These are phyloP conservation scores for Caenorhabditis macrosperma DNA, from an alignment of 2,888 invertebrate genomes.

Conservation along the genomic window DNA sequence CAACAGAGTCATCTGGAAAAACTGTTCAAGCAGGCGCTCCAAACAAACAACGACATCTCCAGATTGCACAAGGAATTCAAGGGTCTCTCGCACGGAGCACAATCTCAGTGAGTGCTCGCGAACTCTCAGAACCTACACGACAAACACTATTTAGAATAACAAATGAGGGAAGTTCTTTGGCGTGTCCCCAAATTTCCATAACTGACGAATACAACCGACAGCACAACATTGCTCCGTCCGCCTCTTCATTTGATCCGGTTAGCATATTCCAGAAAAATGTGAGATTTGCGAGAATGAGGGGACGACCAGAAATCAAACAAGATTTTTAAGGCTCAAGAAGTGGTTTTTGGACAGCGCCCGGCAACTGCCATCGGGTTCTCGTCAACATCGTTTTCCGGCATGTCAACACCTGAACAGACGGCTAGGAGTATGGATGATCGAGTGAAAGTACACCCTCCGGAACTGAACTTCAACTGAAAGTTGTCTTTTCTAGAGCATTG, in stretches of 20 bases:
- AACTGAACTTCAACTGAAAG: not conserved
- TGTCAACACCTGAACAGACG: constrained; percentile 66
- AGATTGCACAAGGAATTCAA: constrained; percentile 77
- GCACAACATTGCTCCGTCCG: constrained; percentile 62
- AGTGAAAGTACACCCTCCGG: constrained; percentile 36
- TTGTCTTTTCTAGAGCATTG: constrained; percentile 57
- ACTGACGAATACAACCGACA: constrained; percentile 78
- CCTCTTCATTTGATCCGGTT: constrained; percentile 72
- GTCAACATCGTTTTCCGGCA: constrained; percentile 62
- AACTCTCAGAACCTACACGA: not conserved
- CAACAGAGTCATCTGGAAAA: constrained; percentile 76
- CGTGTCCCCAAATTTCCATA: constrained; percentile 75
- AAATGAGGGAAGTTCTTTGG: constrained; percentile 56
- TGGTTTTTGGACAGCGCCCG: constrained; percentile 73
- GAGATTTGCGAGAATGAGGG: not conserved
- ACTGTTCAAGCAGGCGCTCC: constrained; percentile 72
- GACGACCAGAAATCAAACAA: not conserved
- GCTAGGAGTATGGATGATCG: constrained; percentile 54
- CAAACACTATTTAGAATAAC: constrained; percentile 33
- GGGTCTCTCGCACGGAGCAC: constrained; percentile 63
- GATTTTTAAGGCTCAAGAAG: constrained; percentile 64
- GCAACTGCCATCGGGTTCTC: constrained; percentile 73
- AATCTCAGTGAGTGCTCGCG: constrained; percentile 44
- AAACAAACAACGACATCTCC: constrained; percentile 60
- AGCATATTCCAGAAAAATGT: constrained; percentile 82